phyloP scores from a whole-genome alignment of 2,797 vertebrate species.

The Lindbergichthys nudifrons region DNA sequence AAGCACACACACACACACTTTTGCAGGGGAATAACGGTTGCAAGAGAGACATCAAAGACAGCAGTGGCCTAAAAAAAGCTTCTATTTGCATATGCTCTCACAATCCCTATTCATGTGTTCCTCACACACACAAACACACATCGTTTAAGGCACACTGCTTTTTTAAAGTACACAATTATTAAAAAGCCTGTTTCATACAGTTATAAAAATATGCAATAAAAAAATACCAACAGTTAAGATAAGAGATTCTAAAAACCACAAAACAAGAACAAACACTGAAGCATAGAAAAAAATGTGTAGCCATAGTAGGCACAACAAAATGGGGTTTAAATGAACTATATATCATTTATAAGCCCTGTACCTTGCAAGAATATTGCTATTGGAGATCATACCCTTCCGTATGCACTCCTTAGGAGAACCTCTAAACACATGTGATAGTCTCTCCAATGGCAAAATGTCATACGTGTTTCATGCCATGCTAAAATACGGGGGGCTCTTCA shows the following conservation, averaged over 20 bases:
- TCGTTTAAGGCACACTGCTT: neutral
- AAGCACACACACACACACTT: slow-evolving; percentile 1
- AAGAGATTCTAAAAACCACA: neutral
- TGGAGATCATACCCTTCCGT: neutral
- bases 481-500: too few species aligned
- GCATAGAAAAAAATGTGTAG: neutral
- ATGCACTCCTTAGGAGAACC: neutral
- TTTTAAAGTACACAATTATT: neutral
- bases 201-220: neutral
- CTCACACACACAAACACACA: slow-evolving; percentile 1
- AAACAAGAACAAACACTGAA: neutral
- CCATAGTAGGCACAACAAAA: neutral
- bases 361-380: neutral
- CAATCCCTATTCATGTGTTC: slow-evolving; percentile 16
- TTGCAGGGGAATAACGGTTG: slow-evolving; percentile 33
- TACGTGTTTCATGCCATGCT: too few species aligned
- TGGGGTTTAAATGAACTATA: neutral
- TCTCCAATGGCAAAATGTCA: too few species aligned
- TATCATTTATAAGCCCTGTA: neutral
- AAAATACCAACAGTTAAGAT: too few species aligned
- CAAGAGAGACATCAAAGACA: slow-evolving; percentile 62
- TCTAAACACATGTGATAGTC: neutral
- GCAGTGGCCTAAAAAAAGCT: slow-evolving; percentile 47
- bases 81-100: slow-evolving; percentile 47
- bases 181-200: neutral